These are phyloP conservation scores for Crocallis elinguaria DNA, from an alignment of 2,888 invertebrate species.

Conservation along the genomic window DNA sequence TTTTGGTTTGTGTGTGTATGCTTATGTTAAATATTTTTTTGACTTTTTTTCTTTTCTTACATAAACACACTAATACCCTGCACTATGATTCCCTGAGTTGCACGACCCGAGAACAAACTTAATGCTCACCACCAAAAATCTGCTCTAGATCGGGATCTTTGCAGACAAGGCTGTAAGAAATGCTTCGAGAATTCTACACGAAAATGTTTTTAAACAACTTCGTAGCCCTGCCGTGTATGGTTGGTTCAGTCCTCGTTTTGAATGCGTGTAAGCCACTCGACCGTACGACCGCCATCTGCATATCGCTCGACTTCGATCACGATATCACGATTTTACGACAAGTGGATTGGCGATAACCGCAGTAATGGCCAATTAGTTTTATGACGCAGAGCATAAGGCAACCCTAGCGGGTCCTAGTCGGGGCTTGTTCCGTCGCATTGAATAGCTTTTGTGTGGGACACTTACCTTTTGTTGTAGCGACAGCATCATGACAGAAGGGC, in stretches of 20 bases:
- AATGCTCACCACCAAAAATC: too few relatives aligned
- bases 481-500: constrained; percentile 59
- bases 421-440: constrained; percentile 51
- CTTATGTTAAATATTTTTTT: too few relatives aligned
- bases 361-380: constrained; percentile 60
- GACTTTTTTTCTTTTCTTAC: too few relatives aligned
- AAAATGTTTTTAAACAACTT: not conserved
- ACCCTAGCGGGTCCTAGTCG: constrained; percentile 34
- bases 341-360: constrained; percentile 49
- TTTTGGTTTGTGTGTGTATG: too few relatives aligned
- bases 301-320: constrained; percentile 51
- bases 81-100: too few relatives aligned
- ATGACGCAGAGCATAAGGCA: constrained; percentile 48
- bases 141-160: too few relatives aligned
- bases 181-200: too few relatives aligned
- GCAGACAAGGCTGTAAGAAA: too few relatives aligned
- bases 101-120: too few relatives aligned
- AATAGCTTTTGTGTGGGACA: constrained; percentile 62
- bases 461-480: constrained; percentile 65
- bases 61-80: too few relatives aligned
- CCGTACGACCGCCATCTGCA: constrained; percentile 38
- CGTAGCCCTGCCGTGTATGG: not conserved
- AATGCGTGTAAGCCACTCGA: constrained; percentile 18
- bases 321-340: constrained; percentile 46
- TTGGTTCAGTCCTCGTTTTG: constrained; percentile 8